Evolutionary conservation across 2,888 invertebrate genomes (phyloP), one percentile per base, ranked within the genome.

Genomic region (Phyllotreta cruciferae): DNA sequence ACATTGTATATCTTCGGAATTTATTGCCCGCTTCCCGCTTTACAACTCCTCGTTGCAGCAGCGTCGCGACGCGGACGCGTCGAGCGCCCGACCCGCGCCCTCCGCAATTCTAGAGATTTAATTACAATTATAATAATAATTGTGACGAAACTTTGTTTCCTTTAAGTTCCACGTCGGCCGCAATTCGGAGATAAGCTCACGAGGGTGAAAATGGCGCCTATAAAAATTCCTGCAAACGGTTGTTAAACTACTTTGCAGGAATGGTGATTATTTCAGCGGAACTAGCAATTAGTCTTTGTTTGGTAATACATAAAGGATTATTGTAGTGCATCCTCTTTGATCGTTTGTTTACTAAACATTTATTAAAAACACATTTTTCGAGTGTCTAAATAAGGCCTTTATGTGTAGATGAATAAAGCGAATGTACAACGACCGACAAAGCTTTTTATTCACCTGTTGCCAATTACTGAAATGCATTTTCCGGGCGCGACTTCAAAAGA

Each of bases 1-100:
- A 63, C 62, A 63, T 60, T 67, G 63, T 63, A 67, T 57, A 65
- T 63, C 60, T 58, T 50, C 41, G 36, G 52, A 62, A 67, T 67
- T 67, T 66, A 66, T 58, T 57, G 45, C 64, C 56, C 42, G 62
- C 34, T 56, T 54, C 58, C 53, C 55, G 56, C 24, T 24, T 24
- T 57, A 52, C 57, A 45, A 45, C 57, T 45, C 56, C 50, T 58
- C 49, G 35, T 13, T 14, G 54, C 10, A 53, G 53, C 53, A 38
- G 38, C 38, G 13, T 53, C 38, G 53, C 11, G 38, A 47, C 10
- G 13, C 14, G 14, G 10, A 47, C 57, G 49, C 24, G 38, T 38
- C 45, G 49, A 49, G 35, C 11, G n/a, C 11, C 37, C 13, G 11
- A 34, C 37, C 37, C 38, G 9, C 13, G 52, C 52, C 37, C 37